Percentiles rank a stretch among this genome's conserved stretches.
These are phyloP conservation scores for Acleris literana DNA, from an alignment of 2,888 invertebrate species.

Conservation along the genomic window DNA sequence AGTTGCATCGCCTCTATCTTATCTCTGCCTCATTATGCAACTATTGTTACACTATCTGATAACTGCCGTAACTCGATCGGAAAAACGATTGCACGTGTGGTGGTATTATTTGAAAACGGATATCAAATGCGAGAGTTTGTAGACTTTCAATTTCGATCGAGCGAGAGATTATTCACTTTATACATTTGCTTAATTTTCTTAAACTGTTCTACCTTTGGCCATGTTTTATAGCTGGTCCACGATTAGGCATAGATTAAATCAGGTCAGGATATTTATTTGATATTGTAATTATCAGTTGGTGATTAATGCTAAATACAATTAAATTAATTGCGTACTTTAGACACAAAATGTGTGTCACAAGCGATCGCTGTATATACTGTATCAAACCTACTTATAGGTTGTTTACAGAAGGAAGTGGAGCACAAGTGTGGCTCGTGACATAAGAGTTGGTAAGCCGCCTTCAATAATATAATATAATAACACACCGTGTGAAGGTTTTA, in stretches of 20 bases:
- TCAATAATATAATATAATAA: too few species aligned
- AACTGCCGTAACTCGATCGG: constrained; percentile 22
- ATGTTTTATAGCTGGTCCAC: too few species aligned
- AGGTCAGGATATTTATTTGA: too few species aligned
- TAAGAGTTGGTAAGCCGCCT: constrained; percentile 13
- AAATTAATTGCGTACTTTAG: not conserved
- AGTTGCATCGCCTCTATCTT: constrained; percentile 28
- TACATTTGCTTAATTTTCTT: too few species aligned
- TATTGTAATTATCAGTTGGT: too few species aligned
- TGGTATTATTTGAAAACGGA: constrained; percentile 1
- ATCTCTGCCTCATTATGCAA: constrained; percentile 18
- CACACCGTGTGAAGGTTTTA: constrained; percentile 19
- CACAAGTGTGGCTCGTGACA: constrained; percentile 23
- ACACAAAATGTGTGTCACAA: constrained; percentile 13
- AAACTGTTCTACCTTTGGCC: too few species aligned
- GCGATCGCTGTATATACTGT: not conserved
- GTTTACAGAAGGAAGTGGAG: constrained; percentile 19
- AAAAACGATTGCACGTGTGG: constrained; percentile 9
- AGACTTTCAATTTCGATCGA: not conserved
- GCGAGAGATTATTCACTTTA: too few species aligned
- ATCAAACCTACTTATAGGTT: constrained; percentile 6
- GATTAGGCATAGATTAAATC: too few species aligned
- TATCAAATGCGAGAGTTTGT: constrained; percentile 2
- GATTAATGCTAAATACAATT: too few species aligned
- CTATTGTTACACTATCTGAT: constrained; percentile 14